These are phyloP conservation scores for Phrynocephalus forsythii DNA, from an alignment of 2,797 vertebrate genomes.

Conservation along the genomic window DNA sequence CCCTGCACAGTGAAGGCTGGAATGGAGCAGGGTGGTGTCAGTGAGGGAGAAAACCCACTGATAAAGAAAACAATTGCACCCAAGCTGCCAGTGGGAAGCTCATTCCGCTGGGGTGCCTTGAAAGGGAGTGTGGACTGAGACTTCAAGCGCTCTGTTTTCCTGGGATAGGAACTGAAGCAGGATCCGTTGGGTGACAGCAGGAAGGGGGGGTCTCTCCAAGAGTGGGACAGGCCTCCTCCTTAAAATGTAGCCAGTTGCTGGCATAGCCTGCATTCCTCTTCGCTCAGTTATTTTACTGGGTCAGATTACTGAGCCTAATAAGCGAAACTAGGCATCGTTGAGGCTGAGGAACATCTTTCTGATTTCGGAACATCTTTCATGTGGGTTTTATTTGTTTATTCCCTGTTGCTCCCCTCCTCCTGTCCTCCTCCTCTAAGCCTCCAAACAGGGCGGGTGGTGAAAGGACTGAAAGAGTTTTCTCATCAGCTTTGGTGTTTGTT, in stretches of 20 bases:
- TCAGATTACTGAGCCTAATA: neutral
- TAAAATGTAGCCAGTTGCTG: constrained; percentile 9
- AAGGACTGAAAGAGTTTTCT: neutral
- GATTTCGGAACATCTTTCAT: neutral
- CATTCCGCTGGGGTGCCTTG: neutral
- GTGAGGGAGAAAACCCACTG: no score
- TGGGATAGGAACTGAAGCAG: neutral
- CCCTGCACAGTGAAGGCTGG: no score
- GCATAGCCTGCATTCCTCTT: neutral
- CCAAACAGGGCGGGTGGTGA: neutral
- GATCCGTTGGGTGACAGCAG: neutral
- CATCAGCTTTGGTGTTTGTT: neutral
- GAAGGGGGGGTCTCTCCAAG: neutral
- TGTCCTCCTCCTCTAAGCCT: neutral
- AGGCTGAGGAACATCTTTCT: neutral
- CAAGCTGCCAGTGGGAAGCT: no score
- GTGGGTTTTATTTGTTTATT: neutral
- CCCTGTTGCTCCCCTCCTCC: neutral
- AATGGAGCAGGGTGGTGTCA: no score
- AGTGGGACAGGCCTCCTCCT: neutral
- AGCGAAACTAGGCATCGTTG: neutral
- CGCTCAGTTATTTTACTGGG: constrained; percentile 19
- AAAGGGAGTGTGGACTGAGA: neutral
- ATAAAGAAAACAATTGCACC: neutral
- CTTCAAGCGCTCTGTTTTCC: neutral